Conservation (phyloP, 1,140 invertebrate species). For the Drepana arcuata region DNA sequence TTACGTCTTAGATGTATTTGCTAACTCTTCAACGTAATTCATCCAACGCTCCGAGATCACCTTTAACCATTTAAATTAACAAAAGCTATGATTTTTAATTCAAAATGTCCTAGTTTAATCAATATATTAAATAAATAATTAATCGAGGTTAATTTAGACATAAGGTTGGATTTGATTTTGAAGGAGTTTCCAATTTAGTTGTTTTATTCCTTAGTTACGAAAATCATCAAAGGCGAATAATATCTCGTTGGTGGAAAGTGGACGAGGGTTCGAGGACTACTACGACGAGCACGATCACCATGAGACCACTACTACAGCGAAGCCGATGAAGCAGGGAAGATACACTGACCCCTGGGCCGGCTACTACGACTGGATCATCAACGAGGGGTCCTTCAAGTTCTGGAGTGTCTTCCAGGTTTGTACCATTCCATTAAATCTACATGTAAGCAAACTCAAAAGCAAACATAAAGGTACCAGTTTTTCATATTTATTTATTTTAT, state of each 20-base stretch:
- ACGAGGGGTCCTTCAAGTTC: slow-evolving; percentile 89
- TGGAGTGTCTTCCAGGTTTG: slow-evolving; percentile 87
- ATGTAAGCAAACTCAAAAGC: background rate
- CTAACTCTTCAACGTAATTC: too few relatives aligned
- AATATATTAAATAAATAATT: too few relatives aligned
- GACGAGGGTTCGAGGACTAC: slow-evolving; percentile 54
- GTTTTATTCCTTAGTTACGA: slow-evolving; percentile 23
- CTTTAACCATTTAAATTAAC: too few relatives aligned
- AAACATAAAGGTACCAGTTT: too few relatives aligned
- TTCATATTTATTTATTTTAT: too few relatives aligned
- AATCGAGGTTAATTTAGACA: too few relatives aligned
- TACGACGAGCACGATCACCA: slow-evolving; percentile 51
- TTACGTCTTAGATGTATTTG: too few relatives aligned
- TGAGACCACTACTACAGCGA: slow-evolving; percentile 45
- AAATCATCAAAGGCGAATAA: slow-evolving; percentile 17
- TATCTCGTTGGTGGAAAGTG: slow-evolving; percentile 22
- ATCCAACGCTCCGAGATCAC: too few relatives aligned
- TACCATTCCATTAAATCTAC: too few relatives aligned
- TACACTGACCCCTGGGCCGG: slow-evolving; percentile 79
- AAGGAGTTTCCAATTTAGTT: background rate
- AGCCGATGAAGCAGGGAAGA: slow-evolving; percentile 54
- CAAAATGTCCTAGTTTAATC: too few relatives aligned
- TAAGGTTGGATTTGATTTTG: background rate
- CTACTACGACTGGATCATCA: slow-evolving; percentile 88
- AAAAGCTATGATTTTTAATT: too few relatives aligned